Conservation (phyloP, 2,113 vertebrate species). For the Piaya cayana region DNA sequence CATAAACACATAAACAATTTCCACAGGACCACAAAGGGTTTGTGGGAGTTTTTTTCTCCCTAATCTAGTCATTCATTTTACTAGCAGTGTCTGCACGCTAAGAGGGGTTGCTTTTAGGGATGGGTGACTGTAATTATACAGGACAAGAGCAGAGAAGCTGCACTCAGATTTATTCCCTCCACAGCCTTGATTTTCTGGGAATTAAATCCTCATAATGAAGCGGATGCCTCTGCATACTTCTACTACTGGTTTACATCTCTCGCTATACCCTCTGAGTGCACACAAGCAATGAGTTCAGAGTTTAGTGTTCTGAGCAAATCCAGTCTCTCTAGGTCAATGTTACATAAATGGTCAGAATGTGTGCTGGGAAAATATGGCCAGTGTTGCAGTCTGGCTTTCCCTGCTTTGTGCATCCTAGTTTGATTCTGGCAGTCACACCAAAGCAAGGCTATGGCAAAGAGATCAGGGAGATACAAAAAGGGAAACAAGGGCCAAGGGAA, state of each 20-base stretch:
- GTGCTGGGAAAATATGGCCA: background rate
- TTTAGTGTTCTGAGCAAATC: constrained; percentile 20
- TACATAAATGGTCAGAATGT: constrained; percentile 4
- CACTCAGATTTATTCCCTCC: constrained; percentile 19
- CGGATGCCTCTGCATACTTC: background rate
- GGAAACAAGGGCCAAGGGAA: background rate
- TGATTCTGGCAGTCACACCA: background rate
- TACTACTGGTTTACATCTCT: constrained; percentile 6
- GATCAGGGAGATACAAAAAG: background rate
- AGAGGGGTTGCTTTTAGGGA: constrained; percentile 34
- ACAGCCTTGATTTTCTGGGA: constrained; percentile 39
- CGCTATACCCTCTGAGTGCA: background rate
- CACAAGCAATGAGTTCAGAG: background rate
- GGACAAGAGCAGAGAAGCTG: constrained; percentile 44
- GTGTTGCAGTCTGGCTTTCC: background rate
- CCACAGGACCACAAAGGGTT: background rate
- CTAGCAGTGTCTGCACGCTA: background rate
- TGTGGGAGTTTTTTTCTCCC: background rate
- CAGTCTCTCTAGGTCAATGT: background rate
- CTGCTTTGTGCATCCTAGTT: background rate
- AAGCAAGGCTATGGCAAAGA: background rate
- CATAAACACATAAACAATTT: background rate
- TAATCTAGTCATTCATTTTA: constrained; percentile 4
- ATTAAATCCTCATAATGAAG: constrained; percentile 37
- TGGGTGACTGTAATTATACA: constrained; percentile 46